Conservation (phyloP, 2,113 vertebrate species). For the Oryzias woworae region DNA sequence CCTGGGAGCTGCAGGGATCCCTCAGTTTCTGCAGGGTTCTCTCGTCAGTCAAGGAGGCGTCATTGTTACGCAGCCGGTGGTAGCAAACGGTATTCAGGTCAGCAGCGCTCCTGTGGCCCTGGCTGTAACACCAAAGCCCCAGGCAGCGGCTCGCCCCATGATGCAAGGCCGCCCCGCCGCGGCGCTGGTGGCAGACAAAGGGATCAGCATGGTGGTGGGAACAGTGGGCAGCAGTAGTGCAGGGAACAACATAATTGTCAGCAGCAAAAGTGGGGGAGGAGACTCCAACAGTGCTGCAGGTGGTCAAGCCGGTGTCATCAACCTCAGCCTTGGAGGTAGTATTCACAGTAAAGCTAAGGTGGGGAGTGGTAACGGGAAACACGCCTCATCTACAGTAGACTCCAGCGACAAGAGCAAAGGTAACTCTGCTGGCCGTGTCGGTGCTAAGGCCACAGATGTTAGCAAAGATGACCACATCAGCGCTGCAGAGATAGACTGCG, state of each 20-base stretch:
- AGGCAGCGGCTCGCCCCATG: slow-evolving; percentile 78
- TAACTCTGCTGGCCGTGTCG: slow-evolving; percentile 12
- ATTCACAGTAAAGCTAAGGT: slow-evolving; percentile 50
- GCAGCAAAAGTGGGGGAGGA: slow-evolving; percentile 61
- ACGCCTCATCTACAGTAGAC: slow-evolving; percentile 16
- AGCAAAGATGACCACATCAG: slow-evolving; percentile 33
- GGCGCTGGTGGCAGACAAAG: slow-evolving; percentile 77
- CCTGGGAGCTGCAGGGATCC: slow-evolving; percentile 83
- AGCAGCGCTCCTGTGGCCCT: slow-evolving; percentile 85
- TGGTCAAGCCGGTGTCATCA: slow-evolving; percentile 67
- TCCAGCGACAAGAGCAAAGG: slow-evolving; percentile 44
- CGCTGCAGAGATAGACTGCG: slow-evolving; percentile 26
- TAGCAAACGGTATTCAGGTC: slow-evolving; percentile 90
- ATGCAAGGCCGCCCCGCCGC: slow-evolving; percentile 80
- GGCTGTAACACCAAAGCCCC: slow-evolving; percentile 84
- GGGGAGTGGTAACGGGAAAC: slow-evolving; percentile 47
- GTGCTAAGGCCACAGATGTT: slow-evolving; percentile 22
- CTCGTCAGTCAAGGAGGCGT: slow-evolving; percentile 89
- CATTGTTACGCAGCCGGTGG: slow-evolving; percentile 89
- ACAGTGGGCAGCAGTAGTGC: slow-evolving; percentile 75
- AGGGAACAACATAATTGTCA: slow-evolving; percentile 60
- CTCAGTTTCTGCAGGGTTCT: slow-evolving; percentile 87
- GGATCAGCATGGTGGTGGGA: slow-evolving; percentile 74
- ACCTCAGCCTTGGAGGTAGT: slow-evolving; percentile 61
- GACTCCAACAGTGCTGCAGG: slow-evolving; percentile 43